Evolutionary conservation across 2,113 vertebrate species (phyloP), one percentile per base, ranked within the genome.

Genomic region (Thunnus thynnus): DNA sequence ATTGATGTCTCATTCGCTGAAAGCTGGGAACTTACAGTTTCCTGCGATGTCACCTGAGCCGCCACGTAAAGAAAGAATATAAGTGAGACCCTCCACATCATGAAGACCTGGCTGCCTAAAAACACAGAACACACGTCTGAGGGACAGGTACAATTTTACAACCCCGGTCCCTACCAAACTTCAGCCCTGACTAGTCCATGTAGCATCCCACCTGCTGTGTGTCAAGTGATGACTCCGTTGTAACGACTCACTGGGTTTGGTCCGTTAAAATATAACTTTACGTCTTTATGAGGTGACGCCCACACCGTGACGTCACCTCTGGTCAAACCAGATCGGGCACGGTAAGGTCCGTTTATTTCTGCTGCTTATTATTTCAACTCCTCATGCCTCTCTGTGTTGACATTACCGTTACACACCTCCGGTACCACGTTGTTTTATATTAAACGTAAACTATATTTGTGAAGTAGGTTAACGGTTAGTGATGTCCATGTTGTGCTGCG

Each of bases 21-120:
- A 65, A 5, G 47, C 11, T 65, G 11, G 10, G 18, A 44, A 82
- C 92, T 91, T 89, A 92, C 91, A 25, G 75, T 81, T 18, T 80
- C 52, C 7, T 78, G 25, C 3, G 90, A 69, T 9, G 73, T 17
- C 61, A 60, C 77, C 27, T 52, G 63, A 0, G 0, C 17, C 0
- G 18, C 22, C 0, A 88, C 9, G 5, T 0, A 78, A 3, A 4
- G 72, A 1, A 86, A 1, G 1, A 76, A 25, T 6, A 83, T 5
- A 3, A 90, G 5, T 0, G 27, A 6, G 11, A 46, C 5, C 30
- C 1, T 22, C 61, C 66, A 46, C 91, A 90, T 92, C 14, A 13
- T 73, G 5, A 52, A 10, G 44, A 61, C 1, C 3, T 2, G 14
- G 2, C 2, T 17, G 3, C 5, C 16, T 30, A 41, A 41, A 41